Conservation (phyloP, 2,797 vertebrate species). For the Myotis myotis region DNA sequence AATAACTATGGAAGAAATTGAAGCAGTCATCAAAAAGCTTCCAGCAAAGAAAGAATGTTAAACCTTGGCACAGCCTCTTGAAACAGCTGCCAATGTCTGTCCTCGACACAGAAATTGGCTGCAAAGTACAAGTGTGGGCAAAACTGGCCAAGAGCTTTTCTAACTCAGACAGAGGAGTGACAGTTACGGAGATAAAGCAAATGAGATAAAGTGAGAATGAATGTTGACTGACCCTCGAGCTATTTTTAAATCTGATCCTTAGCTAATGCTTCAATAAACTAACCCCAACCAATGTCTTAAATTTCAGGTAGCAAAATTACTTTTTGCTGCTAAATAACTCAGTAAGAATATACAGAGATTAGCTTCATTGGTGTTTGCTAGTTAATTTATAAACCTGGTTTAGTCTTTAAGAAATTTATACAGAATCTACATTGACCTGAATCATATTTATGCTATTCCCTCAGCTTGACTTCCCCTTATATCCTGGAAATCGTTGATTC, state of each 20-base stretch:
- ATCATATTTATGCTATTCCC: not conserved
- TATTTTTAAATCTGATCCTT: slow-evolving; percentile 33
- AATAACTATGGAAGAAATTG: no score
- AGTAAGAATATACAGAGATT: not conserved
- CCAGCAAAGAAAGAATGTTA: not conserved
- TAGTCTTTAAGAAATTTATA: not conserved
- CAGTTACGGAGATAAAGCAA: not conserved
- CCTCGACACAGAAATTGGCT: slow-evolving; percentile 12
- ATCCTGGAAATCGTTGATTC: not conserved
- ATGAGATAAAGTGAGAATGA: not conserved
- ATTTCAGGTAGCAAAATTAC: not conserved
- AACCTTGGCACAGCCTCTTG: not conserved
- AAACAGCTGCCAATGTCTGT: not conserved
- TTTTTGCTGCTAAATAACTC: not conserved
- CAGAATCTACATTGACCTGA: not conserved
- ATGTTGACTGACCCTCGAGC: not conserved
- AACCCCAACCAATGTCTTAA: not conserved
- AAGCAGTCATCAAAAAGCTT: no score
- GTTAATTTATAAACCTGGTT: not conserved
- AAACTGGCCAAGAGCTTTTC: slow-evolving; percentile 15
- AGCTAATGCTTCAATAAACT: not conserved
- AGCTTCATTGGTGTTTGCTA: not conserved
- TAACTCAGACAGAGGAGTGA: not conserved
- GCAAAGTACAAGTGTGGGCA: not conserved
- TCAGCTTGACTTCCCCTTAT: not conserved